Conservation (phyloP, 2,113 vertebrate species). For the Montifringilla adamsi region DNA sequence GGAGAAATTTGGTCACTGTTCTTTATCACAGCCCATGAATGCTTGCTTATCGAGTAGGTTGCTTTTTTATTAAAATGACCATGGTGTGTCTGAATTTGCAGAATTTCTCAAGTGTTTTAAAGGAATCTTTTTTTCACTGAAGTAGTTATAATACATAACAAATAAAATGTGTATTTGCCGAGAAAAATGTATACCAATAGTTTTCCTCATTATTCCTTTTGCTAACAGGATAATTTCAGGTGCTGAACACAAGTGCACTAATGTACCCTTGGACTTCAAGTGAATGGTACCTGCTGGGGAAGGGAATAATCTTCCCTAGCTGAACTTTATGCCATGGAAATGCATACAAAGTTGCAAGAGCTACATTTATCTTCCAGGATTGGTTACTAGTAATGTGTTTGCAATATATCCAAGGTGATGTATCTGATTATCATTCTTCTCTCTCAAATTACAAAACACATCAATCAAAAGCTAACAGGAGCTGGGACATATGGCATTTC, state of each 20-base stretch:
- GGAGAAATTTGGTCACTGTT: not conserved
- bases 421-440: not conserved
- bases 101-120: not conserved
- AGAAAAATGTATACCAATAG: not conserved
- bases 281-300: not conserved
- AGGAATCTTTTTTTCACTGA: not conserved
- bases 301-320: not conserved
- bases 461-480: conserved; percentile 12
- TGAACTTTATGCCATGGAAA: not conserved
- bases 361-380: not conserved
- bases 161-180: not conserved
- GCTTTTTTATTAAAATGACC: not conserved
- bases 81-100: not conserved
- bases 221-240: not conserved
- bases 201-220: not conserved
- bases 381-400: not conserved
- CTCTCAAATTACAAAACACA: conserved; percentile 4
- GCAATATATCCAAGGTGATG: not conserved
- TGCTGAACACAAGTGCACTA: not conserved
- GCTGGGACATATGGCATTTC: not conserved
- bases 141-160: not conserved
- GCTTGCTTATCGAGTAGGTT: fast-evolving
- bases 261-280: not conserved
- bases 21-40: not conserved
- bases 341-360: not conserved